Evolutionary conservation across 2,888 invertebrate species (phyloP), one percentile per base, ranked within the genome.

Genomic region (Hoplodrina ambigua): DNA sequence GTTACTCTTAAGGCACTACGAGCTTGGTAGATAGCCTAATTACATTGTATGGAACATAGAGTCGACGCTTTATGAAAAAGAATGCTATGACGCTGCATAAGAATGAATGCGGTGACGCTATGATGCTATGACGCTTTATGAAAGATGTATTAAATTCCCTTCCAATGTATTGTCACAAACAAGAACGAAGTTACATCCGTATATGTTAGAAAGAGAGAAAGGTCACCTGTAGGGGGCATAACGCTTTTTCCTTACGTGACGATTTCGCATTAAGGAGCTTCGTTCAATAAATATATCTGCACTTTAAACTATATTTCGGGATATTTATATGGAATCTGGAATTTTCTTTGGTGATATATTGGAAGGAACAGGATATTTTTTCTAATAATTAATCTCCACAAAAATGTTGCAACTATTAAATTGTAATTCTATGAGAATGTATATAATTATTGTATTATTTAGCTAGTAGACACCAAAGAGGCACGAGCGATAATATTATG

Each of bases 401-500:
- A 72, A 68, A 84, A 80, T 77, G 64, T 73, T 82, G 80, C 78
- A 80, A 78, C 74, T 82, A 78, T 78, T 73, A 83, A 80, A 74
- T 77, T 88, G 86, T 89, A 89, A 77, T 86, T 86, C 84, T 85
- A 85, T 85, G 81, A 76, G 81, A 88, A 83, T 87, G 75, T 89
- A 84, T 78, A 84, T 84, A 84, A 69, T 84, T 77, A 84, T 74
- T 83, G 76, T 84, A 84, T 82, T 84, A 87, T 86, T 92, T 95
- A 96, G 96, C 95, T 96, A 95, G 95, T 95, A 95, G 93, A 95
- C 89, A 95, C 96, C 96, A 96, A 96, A 96, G 96, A 96, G 93
- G 95, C 92, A 89, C 91, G 87, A 90, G 86, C 82, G 88, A 86
- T 83, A 85, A 85, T 89, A 88, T 90, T 77, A 84, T 81, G 72